Evolutionary conservation across 1,140 invertebrate genomes (phyloP).

Genomic region (Listronotus oregonensis): DNA sequence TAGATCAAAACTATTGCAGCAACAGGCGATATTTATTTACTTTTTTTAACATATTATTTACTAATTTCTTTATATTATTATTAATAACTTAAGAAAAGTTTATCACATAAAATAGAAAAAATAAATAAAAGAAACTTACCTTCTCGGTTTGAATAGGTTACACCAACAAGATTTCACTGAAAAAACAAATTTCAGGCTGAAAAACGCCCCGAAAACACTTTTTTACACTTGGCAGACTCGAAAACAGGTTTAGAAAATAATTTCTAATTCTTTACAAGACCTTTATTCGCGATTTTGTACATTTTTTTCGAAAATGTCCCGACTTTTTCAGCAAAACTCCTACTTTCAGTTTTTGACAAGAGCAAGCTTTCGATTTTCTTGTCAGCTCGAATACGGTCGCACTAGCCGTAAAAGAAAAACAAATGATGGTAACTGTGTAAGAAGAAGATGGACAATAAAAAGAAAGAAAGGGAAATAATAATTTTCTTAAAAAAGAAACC

Average conservation of each 20-base stretch:
- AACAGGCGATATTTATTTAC: no score
- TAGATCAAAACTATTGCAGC: no score
- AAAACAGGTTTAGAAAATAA: not conserved
- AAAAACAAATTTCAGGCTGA: slow-evolving; percentile 12
- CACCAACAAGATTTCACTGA: not conserved
- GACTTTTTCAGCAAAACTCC: slow-evolving; percentile 4
- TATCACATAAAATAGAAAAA: not conserved
- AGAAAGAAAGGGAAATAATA: not conserved
- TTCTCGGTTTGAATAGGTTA: not conserved
- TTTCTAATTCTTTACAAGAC: not conserved
- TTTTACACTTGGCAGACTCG: slow-evolving; percentile 1
- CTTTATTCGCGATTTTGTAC: not conserved
- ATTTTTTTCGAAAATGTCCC: not conserved
- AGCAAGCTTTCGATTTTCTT: slow-evolving; percentile 21
- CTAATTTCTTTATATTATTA: no score
- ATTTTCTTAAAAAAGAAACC: not conserved
- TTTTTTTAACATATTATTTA: no score
- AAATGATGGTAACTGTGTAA: slow-evolving; percentile 4
- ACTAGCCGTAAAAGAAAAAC: slow-evolving; percentile 16
- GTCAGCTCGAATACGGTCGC: slow-evolving; percentile 11
- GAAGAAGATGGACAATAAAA: not conserved
- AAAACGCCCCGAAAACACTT: slow-evolving; percentile 6
- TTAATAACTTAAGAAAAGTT: no score
- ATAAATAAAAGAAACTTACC: not conserved
- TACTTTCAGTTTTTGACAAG: slow-evolving; percentile 9